Percentiles rank a stretch among this genome's conserved stretches.
Evolutionary conservation across 2,797 vertebrate genomes (phyloP).

Genomic region (Smutsia gigantea): DNA sequence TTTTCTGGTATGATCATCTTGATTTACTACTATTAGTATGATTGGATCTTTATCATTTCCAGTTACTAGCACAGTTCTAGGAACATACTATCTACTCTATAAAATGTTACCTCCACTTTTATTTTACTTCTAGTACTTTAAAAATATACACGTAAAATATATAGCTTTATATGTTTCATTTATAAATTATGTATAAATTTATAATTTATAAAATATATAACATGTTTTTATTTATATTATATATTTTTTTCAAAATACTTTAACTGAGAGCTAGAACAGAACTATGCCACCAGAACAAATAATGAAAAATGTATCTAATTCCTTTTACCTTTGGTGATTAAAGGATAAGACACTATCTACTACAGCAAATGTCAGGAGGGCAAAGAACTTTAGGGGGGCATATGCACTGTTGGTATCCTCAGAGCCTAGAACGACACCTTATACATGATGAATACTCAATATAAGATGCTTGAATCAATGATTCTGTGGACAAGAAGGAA

Average conservation of each 20-base stretch:
- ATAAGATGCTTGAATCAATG: background rate
- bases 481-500: background rate
- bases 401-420: background rate
- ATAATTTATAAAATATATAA: no score
- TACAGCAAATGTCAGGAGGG: background rate
- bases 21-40: background rate
- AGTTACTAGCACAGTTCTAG: background rate
- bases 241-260: background rate
- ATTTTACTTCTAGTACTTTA: background rate
- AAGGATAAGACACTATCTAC: background rate
- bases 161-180: background rate
- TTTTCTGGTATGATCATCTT: background rate
- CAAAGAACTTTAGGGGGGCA: background rate
- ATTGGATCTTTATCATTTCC: background rate
- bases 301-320: background rate
- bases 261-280: background rate
- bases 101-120: background rate
- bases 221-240: no score
- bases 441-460: background rate
- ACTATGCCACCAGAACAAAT: background rate
- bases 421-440: background rate
- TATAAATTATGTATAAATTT: no score
- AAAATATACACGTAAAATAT: background rate
- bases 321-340: background rate
- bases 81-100: background rate